A percentile compares a stretch with the other conserved stretches of the same genome.
These are phyloP conservation scores for Chinchilla lanigera DNA, from an alignment of 2,113 vertebrate genomes.

Conservation along the genomic window DNA sequence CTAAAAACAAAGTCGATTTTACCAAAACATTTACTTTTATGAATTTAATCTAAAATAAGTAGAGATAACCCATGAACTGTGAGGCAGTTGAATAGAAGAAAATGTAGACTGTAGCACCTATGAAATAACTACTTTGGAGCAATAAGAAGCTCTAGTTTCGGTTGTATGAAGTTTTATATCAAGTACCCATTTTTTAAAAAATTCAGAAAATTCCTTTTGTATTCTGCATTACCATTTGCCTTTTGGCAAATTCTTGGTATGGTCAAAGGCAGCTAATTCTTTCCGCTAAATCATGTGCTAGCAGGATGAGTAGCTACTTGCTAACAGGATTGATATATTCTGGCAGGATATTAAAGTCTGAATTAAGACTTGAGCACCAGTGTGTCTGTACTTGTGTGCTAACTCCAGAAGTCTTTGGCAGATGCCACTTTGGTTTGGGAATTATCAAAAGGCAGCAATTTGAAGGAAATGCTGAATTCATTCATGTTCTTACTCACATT, in stretches of 20 bases:
- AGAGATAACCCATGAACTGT: neutral
- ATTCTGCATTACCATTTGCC: slow-evolving; percentile 22
- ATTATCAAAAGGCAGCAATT: neutral
- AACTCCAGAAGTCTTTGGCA: neutral
- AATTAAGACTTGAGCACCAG: neutral
- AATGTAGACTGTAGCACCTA: neutral
- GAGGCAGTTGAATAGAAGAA: neutral
- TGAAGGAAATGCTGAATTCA: neutral
- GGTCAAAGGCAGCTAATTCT: slow-evolving; percentile 55
- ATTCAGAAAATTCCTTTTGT: slow-evolving; percentile 60
- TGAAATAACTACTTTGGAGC: slow-evolving; percentile 26
- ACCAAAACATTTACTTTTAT: slow-evolving; percentile 30
- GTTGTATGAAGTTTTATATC: slow-evolving; percentile 53
- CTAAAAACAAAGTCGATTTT: neutral
- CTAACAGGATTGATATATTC: neutral
- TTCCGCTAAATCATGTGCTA: neutral
- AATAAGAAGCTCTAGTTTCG: slow-evolving; percentile 23
- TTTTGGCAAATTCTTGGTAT: slow-evolving; percentile 33
- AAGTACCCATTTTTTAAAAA: neutral
- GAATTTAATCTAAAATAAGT: neutral
- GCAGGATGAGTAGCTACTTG: neutral
- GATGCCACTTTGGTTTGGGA: neutral
- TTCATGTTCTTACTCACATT: neutral
- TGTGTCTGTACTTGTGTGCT: neutral
- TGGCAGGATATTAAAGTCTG: neutral